Percentiles rank a stretch among this genome's conserved stretches.
phyloP scores from a whole-genome alignment of 2,888 invertebrate genomes.

The Agelastica alni region DNA sequence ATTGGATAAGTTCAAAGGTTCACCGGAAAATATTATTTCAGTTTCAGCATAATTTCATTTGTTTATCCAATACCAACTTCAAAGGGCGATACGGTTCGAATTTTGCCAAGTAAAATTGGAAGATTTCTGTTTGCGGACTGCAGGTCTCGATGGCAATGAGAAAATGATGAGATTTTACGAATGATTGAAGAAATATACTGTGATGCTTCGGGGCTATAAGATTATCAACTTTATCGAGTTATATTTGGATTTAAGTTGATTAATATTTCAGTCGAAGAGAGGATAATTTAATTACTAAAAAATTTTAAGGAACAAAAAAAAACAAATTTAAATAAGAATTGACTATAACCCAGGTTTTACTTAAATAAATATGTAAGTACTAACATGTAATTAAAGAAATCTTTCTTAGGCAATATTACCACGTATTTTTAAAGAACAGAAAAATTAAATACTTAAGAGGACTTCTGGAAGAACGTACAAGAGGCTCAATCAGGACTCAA shows the following conservation, averaged over 20 bases:
- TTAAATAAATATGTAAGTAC: no score
- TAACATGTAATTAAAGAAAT: no score
- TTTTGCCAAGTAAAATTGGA: slow-evolving; percentile 15
- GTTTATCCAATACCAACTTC: slow-evolving; percentile 29
- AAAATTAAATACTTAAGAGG: no score
- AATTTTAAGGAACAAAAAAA: no score
- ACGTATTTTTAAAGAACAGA: no score
- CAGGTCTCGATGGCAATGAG: background rate
- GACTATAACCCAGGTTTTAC: no score
- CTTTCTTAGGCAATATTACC: no score
- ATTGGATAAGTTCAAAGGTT: slow-evolving; percentile 21
- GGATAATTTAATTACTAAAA: background rate
- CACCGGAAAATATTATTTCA: slow-evolving; percentile 22
- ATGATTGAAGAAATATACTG: slow-evolving; percentile 12
- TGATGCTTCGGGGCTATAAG: background rate
- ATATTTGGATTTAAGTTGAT: background rate
- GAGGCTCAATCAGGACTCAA: no score
- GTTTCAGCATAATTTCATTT: slow-evolving; percentile 24
- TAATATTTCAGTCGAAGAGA: background rate
- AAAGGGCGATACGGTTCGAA: slow-evolving; percentile 24
- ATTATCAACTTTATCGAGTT: background rate
- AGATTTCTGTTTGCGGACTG: background rate
- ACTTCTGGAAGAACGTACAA: no score
- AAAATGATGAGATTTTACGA: slow-evolving; percentile 18
- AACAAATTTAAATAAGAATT: no score